A percentile compares a stretch with the other conserved stretches of the same genome.
Conservation (phyloP, 2,797 vertebrate species). For the Alosa sapidissima region DNA sequence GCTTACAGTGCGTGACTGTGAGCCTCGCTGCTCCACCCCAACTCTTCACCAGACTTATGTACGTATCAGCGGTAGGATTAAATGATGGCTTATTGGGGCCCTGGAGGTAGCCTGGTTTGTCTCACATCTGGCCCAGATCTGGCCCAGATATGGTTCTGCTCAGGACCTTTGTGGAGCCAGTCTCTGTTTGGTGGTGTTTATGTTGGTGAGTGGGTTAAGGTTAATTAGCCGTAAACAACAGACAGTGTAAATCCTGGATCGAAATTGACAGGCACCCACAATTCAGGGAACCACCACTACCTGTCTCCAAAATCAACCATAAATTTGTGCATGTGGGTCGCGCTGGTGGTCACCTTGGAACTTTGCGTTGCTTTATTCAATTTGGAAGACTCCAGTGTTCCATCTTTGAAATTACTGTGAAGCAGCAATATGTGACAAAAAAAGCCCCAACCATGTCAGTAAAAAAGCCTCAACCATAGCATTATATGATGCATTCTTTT, state of each 20-base stretch:
- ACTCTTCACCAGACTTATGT: not conserved
- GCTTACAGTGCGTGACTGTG: conserved; percentile 27
- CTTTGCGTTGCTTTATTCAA: not conserved
- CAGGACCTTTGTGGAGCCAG: not conserved
- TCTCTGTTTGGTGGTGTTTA: not conserved
- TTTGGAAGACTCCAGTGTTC: too few relatives aligned
- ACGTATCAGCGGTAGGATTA: too few relatives aligned
- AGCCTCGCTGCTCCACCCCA: not conserved
- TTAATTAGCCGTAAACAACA: conserved; percentile 52
- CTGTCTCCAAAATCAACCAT: conserved; percentile 40
- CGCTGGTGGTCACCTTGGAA: conserved; percentile 39
- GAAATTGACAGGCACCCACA: conserved; percentile 27
- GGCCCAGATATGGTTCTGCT: not conserved
- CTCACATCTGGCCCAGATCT: not conserved
- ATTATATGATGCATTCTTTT: too few relatives aligned
- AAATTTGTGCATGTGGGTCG: conserved; percentile 39
- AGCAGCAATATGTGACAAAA: too few relatives aligned
- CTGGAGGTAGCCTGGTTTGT: not conserved
- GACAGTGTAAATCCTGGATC: conserved; percentile 26
- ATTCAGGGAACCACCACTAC: conserved; percentile 41
- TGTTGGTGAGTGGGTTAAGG: conserved; percentile 33
- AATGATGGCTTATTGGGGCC: too few relatives aligned
- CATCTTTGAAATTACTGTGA: too few relatives aligned
- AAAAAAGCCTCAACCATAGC: too few relatives aligned
- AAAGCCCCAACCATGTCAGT: too few relatives aligned